Conservation (phyloP, 2,113 vertebrate genomes). For the Trogon melanurus region DNA sequence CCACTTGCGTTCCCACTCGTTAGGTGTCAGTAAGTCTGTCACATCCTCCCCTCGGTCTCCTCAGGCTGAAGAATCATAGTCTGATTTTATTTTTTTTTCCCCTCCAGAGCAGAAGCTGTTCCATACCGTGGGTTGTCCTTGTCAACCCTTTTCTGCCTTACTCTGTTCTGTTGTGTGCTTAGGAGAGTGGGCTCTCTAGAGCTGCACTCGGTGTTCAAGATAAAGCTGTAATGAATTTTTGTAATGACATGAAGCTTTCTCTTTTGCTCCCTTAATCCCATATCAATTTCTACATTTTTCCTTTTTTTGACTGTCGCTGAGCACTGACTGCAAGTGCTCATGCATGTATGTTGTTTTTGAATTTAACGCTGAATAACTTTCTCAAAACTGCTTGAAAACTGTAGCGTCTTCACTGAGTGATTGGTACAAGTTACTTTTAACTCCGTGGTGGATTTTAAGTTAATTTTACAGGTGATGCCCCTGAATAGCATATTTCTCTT, state of each 20-base stretch:
- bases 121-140: neutral
- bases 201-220: neutral
- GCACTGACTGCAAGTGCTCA: neutral
- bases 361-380: neutral
- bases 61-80: neutral
- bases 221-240: neutral
- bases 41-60: neutral
- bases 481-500: neutral
- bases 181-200: neutral
- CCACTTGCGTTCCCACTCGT: neutral
- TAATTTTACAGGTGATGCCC: neutral
- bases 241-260: neutral
- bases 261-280: neutral
- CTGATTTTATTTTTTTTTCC: neutral
- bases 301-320: neutral
- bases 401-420: neutral
- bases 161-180: neutral
- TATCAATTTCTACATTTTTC: neutral
- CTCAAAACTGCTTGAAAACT: neutral
- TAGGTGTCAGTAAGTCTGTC: neutral
- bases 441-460: neutral
- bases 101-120: neutral
- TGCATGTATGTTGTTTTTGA: neutral
- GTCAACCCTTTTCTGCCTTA: neutral
- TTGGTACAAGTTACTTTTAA: neutral